Base-by-base conservation (phyloP, 2,113 vertebrate genomes). In the Hippocampus abdominalis region DNA sequence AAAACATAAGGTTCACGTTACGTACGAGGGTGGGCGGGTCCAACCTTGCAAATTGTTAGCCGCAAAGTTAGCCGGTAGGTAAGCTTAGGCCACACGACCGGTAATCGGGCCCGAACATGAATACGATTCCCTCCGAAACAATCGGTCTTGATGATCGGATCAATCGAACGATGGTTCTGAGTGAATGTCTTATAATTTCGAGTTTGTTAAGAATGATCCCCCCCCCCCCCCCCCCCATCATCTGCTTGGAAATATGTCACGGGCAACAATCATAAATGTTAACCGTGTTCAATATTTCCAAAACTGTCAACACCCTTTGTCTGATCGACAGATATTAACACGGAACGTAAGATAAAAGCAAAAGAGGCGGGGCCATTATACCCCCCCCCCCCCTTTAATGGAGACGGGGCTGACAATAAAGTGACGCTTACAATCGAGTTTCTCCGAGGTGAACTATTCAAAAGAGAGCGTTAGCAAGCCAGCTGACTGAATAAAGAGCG, bases 401-500 rank as follows among this genome's bases (percentile, higher is more conserved):
- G 20, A 68, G 21, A 56, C 46, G 51, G 36, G 32, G 6, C 20
- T 40, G 53, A 42, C 59, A 18, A 20, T 18, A 46, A 77, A 68
- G 53, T 21, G 25, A 1, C 25, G 36, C 53, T 71, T 61, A 65
- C 8, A 71, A 64, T n/a, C 7, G 18, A 27, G 3, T 57, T 74
- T 71, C 57, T 51, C 8, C 27, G 29, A 59, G 63, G 44, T 44
- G 44, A 56, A 25, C 8, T 42, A 70, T 83, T 68, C 67, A 77
- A 76, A 72, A 44, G 71, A 72, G 79, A 61, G 68, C 68, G 46
- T 77, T 69, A 70, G 29, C 54, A 44, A 64, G 46, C 69, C 73
- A 64, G 70, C 20, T 78, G 61, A 64, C 71, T 81, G 68, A 63
- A 77, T 84, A 83, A 82, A 74, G 75, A 70, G 29, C 1, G 56